These are phyloP conservation scores for Gallinago stenura DNA, from an alignment of 2,797 vertebrate genomes.

Conservation along the genomic window DNA sequence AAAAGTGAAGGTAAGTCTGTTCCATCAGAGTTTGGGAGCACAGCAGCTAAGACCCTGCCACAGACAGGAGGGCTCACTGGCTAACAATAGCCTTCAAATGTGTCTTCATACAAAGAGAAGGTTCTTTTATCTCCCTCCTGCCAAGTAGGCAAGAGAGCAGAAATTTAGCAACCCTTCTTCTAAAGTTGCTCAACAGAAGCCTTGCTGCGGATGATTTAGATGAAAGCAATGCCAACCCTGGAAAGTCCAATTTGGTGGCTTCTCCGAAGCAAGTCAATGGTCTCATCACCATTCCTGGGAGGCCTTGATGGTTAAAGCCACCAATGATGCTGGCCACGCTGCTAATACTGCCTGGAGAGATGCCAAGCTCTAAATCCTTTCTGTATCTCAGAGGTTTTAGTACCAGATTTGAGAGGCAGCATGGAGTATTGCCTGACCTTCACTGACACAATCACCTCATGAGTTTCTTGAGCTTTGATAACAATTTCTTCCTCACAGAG, in stretches of 20 bases:
- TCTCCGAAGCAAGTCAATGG: neutral
- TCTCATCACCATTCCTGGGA: neutral
- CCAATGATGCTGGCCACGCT: neutral
- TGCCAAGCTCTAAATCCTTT: neutral
- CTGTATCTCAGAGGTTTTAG: neutral
- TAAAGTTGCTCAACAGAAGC: neutral
- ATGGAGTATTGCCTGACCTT: neutral
- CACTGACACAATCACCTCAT: neutral
- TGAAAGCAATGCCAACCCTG: neutral
- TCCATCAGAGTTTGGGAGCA: neutral
- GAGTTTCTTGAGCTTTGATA: neutral
- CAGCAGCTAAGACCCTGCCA: neutral
- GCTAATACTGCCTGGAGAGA: neutral
- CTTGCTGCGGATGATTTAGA: neutral
- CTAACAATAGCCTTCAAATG: slow-evolving; percentile 19
- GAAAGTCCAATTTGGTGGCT: neutral
- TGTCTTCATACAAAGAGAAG: neutral
- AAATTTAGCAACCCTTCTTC: neutral
- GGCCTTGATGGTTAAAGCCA: neutral
- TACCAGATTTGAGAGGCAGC: neutral
- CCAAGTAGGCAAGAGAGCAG: neutral
- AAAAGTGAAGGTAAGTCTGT: neutral
- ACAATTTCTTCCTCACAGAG: neutral
- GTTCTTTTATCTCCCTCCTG: slow-evolving; percentile 11
- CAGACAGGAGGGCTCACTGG: neutral